Percentiles rank a stretch among this genome's conserved stretches.
Conservation (phyloP, 2,113 vertebrate genomes). For the Pica pica region DNA sequence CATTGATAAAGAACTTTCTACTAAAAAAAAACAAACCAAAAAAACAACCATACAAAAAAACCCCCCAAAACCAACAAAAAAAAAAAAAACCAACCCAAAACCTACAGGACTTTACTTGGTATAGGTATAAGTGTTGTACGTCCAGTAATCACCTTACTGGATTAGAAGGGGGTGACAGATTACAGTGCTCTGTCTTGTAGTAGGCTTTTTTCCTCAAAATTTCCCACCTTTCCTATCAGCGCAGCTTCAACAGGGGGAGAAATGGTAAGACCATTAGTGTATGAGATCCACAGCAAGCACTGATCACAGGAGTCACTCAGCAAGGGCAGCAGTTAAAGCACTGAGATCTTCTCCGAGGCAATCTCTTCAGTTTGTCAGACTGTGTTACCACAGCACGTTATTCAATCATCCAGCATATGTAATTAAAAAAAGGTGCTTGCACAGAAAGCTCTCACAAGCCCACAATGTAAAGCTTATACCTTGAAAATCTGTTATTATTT, state of each 20-base stretch:
- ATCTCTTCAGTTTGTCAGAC: neutral
- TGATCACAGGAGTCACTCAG: neutral
- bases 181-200: neutral
- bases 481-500: neutral
- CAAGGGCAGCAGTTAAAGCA: neutral
- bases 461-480: neutral
- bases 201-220: neutral
- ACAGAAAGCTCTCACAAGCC: neutral
- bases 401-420: neutral
- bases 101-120: neutral
- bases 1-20: neutral
- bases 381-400: neutral
- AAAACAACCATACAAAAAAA: neutral
- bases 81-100: neutral
- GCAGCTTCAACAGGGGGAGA: neutral
- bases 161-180: neutral
- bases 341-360: neutral
- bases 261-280: neutral
- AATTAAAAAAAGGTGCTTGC: neutral
- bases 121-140: neutral
- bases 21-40: neutral
- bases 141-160: neutral
- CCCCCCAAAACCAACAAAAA: no score
- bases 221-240: neutral
- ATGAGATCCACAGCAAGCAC: accelerated